Percentiles rank a stretch among this genome's conserved stretches.
phyloP scores from a whole-genome alignment of 1,140 invertebrate species.

The Sipha flava region DNA sequence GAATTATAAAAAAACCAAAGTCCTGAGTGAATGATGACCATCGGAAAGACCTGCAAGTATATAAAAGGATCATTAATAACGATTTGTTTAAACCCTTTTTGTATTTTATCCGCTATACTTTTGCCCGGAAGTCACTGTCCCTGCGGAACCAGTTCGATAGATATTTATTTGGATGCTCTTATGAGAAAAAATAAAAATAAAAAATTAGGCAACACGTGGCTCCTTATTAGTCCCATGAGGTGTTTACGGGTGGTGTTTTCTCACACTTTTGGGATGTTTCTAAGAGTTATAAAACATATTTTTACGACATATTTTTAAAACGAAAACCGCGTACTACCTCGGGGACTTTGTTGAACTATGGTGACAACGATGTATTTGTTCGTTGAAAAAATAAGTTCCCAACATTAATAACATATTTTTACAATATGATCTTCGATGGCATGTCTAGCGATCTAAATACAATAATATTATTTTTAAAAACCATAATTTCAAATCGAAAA shows the following conservation, averaged over 20 bases:
- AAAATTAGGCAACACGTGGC: constrained; percentile 15
- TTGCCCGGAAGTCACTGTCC: not conserved
- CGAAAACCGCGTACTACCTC: constrained; percentile 23
- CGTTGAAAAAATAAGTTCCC: not conserved
- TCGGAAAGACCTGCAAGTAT: constrained; percentile 15
- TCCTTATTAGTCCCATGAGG: constrained; percentile 31
- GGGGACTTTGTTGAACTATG: not conserved
- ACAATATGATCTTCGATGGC: not conserved
- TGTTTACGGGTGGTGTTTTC: constrained; percentile 10
- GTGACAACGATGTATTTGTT: not conserved
- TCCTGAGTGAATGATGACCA: constrained; percentile 31
- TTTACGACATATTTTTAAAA: constrained; percentile 32
- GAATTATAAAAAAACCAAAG: not conserved
- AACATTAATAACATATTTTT: not conserved
- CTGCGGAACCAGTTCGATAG: constrained; percentile 19
- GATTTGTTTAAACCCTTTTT: constrained; percentile 30
- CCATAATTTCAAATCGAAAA: too few species aligned
- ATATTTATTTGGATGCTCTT: constrained; percentile 1
- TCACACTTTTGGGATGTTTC: constrained; percentile 23
- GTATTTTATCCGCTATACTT: not conserved
- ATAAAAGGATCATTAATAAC: constrained; percentile 28
- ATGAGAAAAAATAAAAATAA: not conserved
- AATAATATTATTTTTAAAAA: too few species aligned
- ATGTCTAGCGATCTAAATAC: too few species aligned
- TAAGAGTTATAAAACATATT: constrained; percentile 33